phyloP scores from a whole-genome alignment of 2,888 invertebrate species.

The Plagodis pulveraria region DNA sequence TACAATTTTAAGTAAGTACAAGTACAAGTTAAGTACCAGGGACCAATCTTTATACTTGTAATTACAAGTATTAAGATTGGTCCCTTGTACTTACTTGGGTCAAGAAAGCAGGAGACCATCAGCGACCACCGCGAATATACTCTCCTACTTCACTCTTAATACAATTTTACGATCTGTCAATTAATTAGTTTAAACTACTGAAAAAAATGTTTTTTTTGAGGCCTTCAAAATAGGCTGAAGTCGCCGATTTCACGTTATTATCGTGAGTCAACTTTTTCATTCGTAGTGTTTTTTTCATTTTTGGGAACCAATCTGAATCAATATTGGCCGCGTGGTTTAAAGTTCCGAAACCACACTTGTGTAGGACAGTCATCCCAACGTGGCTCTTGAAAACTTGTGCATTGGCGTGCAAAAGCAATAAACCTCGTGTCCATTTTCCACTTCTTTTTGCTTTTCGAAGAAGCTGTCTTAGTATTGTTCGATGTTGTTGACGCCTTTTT shows the following conservation, averaged over 20 bases:
- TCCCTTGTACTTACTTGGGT: too few species aligned
- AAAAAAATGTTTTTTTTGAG: background rate
- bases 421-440: constrained; percentile 11
- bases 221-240: background rate
- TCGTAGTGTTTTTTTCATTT: background rate
- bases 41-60: too few species aligned
- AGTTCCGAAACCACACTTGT: constrained; percentile 1
- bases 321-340: background rate
- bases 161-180: background rate
- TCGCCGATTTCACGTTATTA: background rate
- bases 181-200: background rate
- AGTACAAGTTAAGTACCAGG: too few species aligned
- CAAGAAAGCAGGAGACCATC: too few species aligned
- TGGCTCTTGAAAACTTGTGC: constrained; percentile 23
- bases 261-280: too few species aligned
- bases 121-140: too few species aligned
- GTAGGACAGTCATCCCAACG: constrained; percentile 23
- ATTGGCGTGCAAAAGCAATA: constrained; percentile 17
- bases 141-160: background rate
- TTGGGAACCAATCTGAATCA: background rate
- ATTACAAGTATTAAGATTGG: too few species aligned
- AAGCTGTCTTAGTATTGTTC: constrained; percentile 13
- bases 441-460: constrained; percentile 10
- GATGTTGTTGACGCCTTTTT: constrained; percentile 17
- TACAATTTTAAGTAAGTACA: too few species aligned